A percentile compares a stretch with the other conserved stretches of the same genome.
These are phyloP conservation scores for Cyclura pinguis DNA, from an alignment of 2,797 vertebrate genomes.

Conservation along the genomic window DNA sequence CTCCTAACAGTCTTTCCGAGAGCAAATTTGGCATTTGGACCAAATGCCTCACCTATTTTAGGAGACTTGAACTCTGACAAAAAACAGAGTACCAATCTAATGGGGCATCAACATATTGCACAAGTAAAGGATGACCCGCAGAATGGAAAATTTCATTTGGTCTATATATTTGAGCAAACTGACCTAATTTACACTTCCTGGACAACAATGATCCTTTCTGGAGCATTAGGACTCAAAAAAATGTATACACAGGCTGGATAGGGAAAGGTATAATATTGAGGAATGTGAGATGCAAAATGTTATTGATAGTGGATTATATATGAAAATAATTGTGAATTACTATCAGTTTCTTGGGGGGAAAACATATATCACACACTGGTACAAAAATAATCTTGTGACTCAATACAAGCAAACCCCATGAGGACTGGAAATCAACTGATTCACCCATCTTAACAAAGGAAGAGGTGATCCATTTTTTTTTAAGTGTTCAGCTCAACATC, in stretches of 20 bases:
- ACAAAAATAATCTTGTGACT: not conserved
- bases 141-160: not conserved
- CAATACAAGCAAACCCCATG: not conserved
- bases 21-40: too few relatives aligned
- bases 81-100: too few relatives aligned
- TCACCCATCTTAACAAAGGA: conserved; percentile 19
- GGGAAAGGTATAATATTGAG: not conserved
- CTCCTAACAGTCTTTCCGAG: too few relatives aligned
- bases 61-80: too few relatives aligned
- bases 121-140: too few relatives aligned
- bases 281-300: not conserved
- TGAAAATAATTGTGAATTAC: not conserved
- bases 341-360: not conserved
- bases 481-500: conserved; percentile 62
- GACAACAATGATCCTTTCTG: not conserved
- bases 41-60: too few relatives aligned
- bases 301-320: not conserved
- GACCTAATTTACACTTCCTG: not conserved
- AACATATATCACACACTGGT: not conserved
- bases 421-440: not conserved
- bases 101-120: not conserved
- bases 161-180: not conserved
- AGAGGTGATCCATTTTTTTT: conserved; percentile 51
- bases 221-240: not conserved
- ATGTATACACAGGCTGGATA: not conserved